These are phyloP conservation scores for Chelonus formosanus DNA, from an alignment of 2,888 invertebrate species.

Conservation along the genomic window DNA sequence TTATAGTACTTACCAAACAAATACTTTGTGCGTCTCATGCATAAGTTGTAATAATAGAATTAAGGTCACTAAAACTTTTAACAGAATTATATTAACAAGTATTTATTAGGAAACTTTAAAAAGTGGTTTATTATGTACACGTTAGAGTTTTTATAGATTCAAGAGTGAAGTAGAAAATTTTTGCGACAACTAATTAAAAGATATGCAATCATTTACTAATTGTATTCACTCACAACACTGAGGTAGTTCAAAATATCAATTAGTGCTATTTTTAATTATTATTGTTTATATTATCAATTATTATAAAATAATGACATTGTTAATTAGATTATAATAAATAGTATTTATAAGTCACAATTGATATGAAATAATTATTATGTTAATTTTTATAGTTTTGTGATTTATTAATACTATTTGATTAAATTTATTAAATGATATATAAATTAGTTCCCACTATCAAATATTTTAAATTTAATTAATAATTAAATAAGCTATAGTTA, in stretches of 20 bases:
- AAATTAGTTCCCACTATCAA: too few relatives aligned
- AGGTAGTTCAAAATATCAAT: not conserved
- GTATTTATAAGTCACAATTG: too few relatives aligned
- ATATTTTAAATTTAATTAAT: too few relatives aligned
- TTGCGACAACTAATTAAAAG: not conserved
- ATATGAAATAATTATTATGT: too few relatives aligned
- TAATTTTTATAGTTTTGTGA: too few relatives aligned
- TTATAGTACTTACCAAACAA: conserved; percentile 41
- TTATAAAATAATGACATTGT: too few relatives aligned
- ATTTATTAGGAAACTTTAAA: conserved; percentile 34
- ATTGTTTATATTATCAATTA: too few relatives aligned
- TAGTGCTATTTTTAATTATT: conserved; percentile 1
- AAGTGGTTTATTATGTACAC: conserved; percentile 34
- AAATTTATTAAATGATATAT: too few relatives aligned
- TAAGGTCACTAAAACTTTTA: conserved; percentile 40
- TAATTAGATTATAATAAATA: too few relatives aligned
- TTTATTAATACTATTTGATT: too few relatives aligned
- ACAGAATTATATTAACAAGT: conserved; percentile 38
- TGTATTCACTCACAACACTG: not conserved
- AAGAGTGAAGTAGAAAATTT: not conserved
- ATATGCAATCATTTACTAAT: conserved; percentile 9
- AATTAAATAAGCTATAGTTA: too few relatives aligned
- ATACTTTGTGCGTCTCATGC: conserved; percentile 43
- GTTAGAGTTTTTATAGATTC: conserved; percentile 16
- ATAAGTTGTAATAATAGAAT: conserved; percentile 40